A percentile compares a stretch with the other conserved stretches of the same genome.
Evolutionary conservation across 2,113 vertebrate genomes (phyloP).

Genomic region (Crotalus viridis): DNA sequence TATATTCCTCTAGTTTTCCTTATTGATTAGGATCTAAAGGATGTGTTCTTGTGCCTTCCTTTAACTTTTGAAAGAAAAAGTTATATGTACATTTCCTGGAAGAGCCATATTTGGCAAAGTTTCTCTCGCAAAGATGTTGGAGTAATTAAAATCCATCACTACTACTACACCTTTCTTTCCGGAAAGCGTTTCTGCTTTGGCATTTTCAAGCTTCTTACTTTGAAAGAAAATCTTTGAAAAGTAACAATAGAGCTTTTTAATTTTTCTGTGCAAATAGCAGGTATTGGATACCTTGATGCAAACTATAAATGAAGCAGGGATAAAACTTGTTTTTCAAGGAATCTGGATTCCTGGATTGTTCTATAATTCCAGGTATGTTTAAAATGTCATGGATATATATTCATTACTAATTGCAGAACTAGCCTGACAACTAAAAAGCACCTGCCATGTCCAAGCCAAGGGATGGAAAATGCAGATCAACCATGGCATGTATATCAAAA

Average conservation of each 20-base stretch:
- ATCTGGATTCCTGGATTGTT: background rate
- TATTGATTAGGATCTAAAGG: background rate
- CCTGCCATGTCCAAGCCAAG: background rate
- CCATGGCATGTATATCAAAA: background rate
- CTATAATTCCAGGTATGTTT: background rate
- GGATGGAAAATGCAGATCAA: background rate
- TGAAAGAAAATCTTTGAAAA: background rate
- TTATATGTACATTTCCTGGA: background rate
- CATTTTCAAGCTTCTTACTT: background rate
- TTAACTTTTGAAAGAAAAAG: background rate
- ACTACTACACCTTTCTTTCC: background rate
- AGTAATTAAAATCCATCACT: background rate
- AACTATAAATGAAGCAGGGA: background rate
- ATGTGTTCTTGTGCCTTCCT: background rate
- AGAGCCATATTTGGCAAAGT: background rate
- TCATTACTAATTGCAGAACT: background rate
- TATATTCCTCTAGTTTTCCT: background rate
- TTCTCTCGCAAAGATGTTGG: background rate
- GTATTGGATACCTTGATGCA: background rate
- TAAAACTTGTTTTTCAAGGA: background rate
- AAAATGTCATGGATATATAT: too few species aligned
- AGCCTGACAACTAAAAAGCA: background rate
- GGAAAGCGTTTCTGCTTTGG: background rate
- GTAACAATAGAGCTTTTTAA: background rate
- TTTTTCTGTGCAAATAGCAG: background rate